A percentile compares a stretch with the other conserved stretches of the same genome.
These are phyloP conservation scores for Caranx ignobilis DNA, from an alignment of 2,113 vertebrate genomes.

Conservation along the genomic window DNA sequence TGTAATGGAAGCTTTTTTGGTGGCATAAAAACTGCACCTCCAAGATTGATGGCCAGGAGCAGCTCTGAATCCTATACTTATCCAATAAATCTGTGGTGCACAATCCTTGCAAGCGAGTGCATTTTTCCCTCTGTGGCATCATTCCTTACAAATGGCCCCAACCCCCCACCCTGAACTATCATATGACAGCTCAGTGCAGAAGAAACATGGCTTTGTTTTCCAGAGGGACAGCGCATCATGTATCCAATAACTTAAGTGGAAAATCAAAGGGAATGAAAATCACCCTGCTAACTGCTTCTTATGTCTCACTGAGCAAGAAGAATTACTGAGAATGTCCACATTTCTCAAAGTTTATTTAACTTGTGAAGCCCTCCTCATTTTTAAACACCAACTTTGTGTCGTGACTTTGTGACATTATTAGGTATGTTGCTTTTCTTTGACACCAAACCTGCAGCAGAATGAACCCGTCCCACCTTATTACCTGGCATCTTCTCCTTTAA, in stretches of 20 bases:
- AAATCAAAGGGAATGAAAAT: conserved; percentile 43
- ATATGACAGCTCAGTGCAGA: conserved; percentile 60
- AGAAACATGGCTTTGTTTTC: conserved; percentile 71
- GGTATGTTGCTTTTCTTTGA: neutral
- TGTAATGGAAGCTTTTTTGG: conserved; percentile 36
- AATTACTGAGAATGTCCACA: neutral
- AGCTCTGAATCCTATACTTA: conserved; percentile 55
- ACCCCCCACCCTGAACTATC: conserved; percentile 60
- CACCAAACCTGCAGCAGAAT: neutral
- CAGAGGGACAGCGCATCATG: conserved; percentile 38
- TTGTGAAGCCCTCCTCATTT: neutral
- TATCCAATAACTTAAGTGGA: conserved; percentile 46
- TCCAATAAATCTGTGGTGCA: conserved; percentile 65
- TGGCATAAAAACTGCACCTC: conserved; percentile 31
- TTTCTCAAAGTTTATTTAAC: neutral
- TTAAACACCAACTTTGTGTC: neutral
- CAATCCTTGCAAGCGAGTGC: conserved; percentile 46
- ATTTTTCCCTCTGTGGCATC: conserved; percentile 67
- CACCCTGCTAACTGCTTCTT: neutral
- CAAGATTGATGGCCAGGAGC: conserved; percentile 35
- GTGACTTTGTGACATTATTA: neutral
- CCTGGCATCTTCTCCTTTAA: neutral
- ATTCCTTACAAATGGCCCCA: conserved; percentile 53
- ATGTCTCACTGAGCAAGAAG: neutral
- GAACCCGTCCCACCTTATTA: neutral